Evolutionary conservation across 2,113 vertebrate genomes (phyloP).

Genomic region (Dicentrarchus labrax): DNA sequence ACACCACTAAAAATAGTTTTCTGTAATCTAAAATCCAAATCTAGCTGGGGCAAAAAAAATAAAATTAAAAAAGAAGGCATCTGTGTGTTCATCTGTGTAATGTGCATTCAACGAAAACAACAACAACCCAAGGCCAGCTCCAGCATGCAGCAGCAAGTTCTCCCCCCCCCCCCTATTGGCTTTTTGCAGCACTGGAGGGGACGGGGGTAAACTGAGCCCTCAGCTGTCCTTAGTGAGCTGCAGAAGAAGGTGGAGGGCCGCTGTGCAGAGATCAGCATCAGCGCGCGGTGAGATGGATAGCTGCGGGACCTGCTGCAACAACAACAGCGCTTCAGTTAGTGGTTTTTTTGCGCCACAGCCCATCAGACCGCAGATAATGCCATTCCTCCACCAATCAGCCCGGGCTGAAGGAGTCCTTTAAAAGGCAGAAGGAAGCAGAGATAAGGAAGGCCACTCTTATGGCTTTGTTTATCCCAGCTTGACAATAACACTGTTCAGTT

Average conservation of each 20-base stretch:
- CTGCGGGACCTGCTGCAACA: conserved; percentile 67
- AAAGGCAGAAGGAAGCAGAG: conserved; percentile 65
- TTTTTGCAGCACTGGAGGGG: neutral
- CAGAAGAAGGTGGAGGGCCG: conserved; percentile 28
- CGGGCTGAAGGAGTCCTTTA: conserved; percentile 56
- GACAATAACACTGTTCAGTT: conserved; percentile 67
- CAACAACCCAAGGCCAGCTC: conserved; percentile 31
- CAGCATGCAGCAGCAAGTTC: conserved; percentile 39
- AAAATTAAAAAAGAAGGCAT: neutral
- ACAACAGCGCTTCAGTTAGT: conserved; percentile 72
- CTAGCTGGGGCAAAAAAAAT: neutral
- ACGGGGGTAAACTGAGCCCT: conserved; percentile 26
- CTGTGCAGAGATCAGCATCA: conserved; percentile 42
- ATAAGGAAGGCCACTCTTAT: conserved; percentile 73
- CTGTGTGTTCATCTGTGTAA: conserved; percentile 11
- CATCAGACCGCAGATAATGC: conserved; percentile 72
- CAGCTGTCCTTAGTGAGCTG: neutral
- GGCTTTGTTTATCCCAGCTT: conserved; percentile 76
- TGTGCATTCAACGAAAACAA: conserved; percentile 41
- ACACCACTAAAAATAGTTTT: conserved; percentile 11
- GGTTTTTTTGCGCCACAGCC: conserved; percentile 64
- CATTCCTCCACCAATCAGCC: conserved; percentile 71
- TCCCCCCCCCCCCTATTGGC: neutral
- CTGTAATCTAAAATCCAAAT: neutral
- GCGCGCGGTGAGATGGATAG: conserved; percentile 35